phyloP scores from a whole-genome alignment of 2,797 vertebrate species.

The Pangasius djambal region DNA sequence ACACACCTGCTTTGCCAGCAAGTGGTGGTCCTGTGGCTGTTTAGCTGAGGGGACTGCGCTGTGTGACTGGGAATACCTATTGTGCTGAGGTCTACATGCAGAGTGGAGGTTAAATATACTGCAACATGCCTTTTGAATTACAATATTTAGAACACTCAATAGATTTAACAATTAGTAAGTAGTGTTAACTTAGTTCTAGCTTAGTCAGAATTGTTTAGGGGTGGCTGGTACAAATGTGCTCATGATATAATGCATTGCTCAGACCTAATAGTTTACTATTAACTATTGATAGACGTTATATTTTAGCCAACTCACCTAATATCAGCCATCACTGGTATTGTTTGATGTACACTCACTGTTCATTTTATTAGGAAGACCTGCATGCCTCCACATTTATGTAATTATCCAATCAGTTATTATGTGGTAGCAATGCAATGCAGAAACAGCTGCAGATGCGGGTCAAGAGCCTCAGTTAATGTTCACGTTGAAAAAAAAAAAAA shows the following conservation, averaged over 20 bases:
- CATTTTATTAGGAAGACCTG: not conserved
- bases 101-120: conserved; percentile 10
- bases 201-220: not conserved
- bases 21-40: conserved; percentile 20
- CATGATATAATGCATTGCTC: not conserved
- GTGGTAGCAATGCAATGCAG: not conserved
- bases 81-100: conserved; percentile 5
- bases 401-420: not conserved
- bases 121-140: not conserved
- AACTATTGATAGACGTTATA: not conserved
- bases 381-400: not conserved
- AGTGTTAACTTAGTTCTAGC: not conserved
- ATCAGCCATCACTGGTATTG: not conserved
- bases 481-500: not conserved
- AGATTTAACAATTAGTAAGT: not conserved
- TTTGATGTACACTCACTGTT: not conserved
- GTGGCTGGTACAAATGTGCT: too few relatives aligned
- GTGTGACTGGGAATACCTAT: conserved; percentile 3
- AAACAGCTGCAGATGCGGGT: not conserved
- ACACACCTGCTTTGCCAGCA: conserved; percentile 42
- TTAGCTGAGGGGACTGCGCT: not conserved
- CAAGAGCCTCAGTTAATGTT: not conserved
- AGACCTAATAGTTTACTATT: not conserved
- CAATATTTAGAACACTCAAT: not conserved
- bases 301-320: not conserved